A percentile compares a stretch with the other conserved stretches of the same genome.
Evolutionary conservation across 1,140 invertebrate genomes (phyloP).

Genomic region (Bacillus rossius): DNA sequence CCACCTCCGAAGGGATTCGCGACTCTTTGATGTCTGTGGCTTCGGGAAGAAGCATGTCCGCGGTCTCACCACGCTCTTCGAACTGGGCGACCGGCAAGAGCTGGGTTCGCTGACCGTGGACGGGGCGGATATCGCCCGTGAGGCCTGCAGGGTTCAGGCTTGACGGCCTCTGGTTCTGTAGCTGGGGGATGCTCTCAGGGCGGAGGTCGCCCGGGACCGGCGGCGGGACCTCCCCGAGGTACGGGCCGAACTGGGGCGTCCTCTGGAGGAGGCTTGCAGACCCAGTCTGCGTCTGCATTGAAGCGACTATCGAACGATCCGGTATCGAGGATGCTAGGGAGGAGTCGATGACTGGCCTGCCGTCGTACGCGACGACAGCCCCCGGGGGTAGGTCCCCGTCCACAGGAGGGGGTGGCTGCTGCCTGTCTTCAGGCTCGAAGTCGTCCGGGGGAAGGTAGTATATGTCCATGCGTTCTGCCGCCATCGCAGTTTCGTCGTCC

Average conservation of each 20-base stretch:
- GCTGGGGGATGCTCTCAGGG: slow-evolving; percentile 32
- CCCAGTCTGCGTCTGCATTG: slow-evolving; percentile 37
- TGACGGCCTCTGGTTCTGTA: slow-evolving; percentile 12
- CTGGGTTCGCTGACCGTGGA: slow-evolving; percentile 22
- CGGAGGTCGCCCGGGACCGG: slow-evolving; percentile 38
- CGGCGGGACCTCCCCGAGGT: slow-evolving; percentile 61
- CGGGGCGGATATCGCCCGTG: slow-evolving; percentile 7
- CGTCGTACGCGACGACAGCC: slow-evolving; percentile 60
- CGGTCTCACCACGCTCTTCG: background rate
- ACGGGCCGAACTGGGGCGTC: slow-evolving; percentile 63
- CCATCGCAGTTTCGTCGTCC: slow-evolving; percentile 54
- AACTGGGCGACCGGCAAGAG: slow-evolving; percentile 20
- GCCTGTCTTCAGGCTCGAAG: slow-evolving; percentile 34
- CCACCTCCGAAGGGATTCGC: background rate
- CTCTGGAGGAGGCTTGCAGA: slow-evolving; percentile 52
- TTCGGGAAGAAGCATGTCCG: background rate
- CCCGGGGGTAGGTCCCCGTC: slow-evolving; percentile 21
- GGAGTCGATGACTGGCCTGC: slow-evolving; percentile 58
- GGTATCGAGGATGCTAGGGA: slow-evolving; percentile 52
- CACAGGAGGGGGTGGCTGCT: slow-evolving; percentile 33
- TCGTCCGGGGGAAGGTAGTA: slow-evolving; percentile 60
- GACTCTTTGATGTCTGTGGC: background rate
- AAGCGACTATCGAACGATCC: slow-evolving; percentile 29
- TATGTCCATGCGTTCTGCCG: slow-evolving; percentile 60
- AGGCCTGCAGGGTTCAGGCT: background rate